Percentiles rank a stretch among this genome's conserved stretches.
These are phyloP conservation scores for Eupsilia transversa DNA, from an alignment of 2,888 invertebrate genomes.

Conservation along the genomic window DNA sequence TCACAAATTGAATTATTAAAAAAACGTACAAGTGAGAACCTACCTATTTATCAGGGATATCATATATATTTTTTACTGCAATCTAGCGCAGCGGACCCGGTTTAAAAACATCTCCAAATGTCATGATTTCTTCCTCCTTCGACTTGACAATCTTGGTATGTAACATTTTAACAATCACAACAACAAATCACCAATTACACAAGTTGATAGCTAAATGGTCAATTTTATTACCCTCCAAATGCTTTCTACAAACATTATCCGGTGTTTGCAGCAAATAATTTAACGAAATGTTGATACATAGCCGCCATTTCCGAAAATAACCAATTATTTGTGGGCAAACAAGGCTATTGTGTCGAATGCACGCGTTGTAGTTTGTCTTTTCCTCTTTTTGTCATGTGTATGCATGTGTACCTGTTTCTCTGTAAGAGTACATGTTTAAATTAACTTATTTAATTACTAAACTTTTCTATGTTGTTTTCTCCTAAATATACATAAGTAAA, in stretches of 20 bases:
- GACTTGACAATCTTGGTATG: not conserved
- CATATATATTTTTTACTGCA: not conserved
- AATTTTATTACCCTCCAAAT: constrained; percentile 44
- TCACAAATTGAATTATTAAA: not conserved
- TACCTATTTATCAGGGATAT: not conserved
- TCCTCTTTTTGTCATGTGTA: constrained; percentile 11
- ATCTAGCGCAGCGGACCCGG: too few species aligned
- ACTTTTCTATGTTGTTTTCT: not conserved
- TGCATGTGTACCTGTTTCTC: not conserved
- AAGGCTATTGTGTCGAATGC: constrained; percentile 44
- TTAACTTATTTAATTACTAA: not conserved
- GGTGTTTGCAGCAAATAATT: constrained; percentile 47
- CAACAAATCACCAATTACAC: constrained; percentile 38
- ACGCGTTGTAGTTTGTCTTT: constrained; percentile 27
- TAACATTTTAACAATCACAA: constrained; percentile 13
- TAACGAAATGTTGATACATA: constrained; percentile 57
- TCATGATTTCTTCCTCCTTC: too few species aligned
- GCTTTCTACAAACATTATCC: constrained; percentile 43
- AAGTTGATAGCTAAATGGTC: constrained; percentile 33
- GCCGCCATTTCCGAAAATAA: constrained; percentile 57
- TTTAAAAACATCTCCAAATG: not conserved
- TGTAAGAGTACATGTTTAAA: not conserved
- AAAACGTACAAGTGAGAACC: not conserved
- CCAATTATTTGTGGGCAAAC: constrained; percentile 55
- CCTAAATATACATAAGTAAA: not conserved